Evolutionary conservation across 2,888 invertebrate species (phyloP).

Genomic region (Pristionchus entomophagus): DNA sequence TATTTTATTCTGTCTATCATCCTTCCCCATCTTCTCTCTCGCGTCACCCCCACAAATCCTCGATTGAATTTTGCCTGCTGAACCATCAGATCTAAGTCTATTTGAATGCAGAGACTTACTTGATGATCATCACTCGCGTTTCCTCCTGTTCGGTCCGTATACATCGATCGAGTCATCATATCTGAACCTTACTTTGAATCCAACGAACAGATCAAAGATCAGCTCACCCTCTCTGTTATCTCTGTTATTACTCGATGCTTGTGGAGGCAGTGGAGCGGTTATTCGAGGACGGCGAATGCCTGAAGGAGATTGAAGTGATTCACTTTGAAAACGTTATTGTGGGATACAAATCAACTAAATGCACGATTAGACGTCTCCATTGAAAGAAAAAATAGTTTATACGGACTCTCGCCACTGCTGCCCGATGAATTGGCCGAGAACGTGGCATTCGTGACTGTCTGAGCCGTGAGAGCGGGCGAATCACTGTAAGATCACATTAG

Average conservation of each 20-base stretch:
- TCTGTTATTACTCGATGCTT: background rate
- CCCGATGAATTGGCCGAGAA: background rate
- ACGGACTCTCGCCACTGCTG: background rate
- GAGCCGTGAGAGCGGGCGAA: background rate
- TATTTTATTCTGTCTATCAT: no score
- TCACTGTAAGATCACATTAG: background rate
- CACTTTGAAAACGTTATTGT: no score
- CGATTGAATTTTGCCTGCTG: no score
- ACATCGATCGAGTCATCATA: slow-evolving; percentile 30
- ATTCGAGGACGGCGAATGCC: slow-evolving; percentile 43
- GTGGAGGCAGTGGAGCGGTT: slow-evolving; percentile 45
- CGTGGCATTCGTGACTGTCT: background rate
- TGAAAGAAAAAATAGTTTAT: background rate
- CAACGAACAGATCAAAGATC: no score
- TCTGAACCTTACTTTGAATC: background rate
- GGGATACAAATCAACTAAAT: background rate
- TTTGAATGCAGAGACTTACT: background rate
- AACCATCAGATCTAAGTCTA: no score
- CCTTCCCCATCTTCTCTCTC: no score
- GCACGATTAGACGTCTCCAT: no score
- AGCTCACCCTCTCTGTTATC: background rate
- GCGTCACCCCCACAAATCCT: no score
- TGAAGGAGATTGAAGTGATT: no score
- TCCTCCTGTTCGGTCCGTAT: background rate
- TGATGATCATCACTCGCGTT: background rate